Base-by-base conservation (phyloP, 2,888 invertebrate genomes). In the Norana najaformis region DNA sequence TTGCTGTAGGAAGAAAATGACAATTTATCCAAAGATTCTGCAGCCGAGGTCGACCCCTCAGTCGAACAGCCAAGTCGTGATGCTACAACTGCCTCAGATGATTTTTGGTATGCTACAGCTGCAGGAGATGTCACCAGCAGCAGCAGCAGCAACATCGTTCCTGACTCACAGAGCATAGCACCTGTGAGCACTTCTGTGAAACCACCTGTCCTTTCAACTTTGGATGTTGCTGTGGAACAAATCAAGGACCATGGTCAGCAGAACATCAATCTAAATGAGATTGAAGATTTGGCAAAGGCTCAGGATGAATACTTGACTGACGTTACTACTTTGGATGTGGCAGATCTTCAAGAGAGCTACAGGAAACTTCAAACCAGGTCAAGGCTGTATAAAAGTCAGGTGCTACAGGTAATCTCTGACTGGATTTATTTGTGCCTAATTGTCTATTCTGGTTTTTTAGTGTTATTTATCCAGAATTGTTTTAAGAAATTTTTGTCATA, bases 1-100 rank as follows among this genome's bases (percentile, higher is more conserved):
- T 30, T 69, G 69, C 69, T 69, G 69, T n/a, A 69, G n/a, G n/a
- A 69, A n/a, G 69, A 69, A 69, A 69, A 69, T 69, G 69, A 69
- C 69, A 69, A 69, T 69, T 69, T 69, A n/a, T 69, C 69, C 69
- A 69, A 69, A 69, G n/a, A 69, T 69, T n/a, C 69, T n/a, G 1
- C 69, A 69, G 13, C 6, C 8, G 69, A 69, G 30, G 11, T 8
- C 16, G 69, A n/a, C 8, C 69, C 6, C 8, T 30, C 30, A 30
- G 11, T 8, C 16, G 69, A n/a, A n/a, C 69, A 69, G 13, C 30
- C 69, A n/a, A 13, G 69, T 1, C 3, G 69, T 69, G 69, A 41
- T 41, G 41, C 41, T 16, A 41, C 13, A 41, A 13, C 14, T 16
- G 1, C 41, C 41, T 41, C 5, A 13, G 14, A 13, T 18, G 18